Conservation (phyloP, 2,888 invertebrate species). For the Frankliniella fusca region DNA sequence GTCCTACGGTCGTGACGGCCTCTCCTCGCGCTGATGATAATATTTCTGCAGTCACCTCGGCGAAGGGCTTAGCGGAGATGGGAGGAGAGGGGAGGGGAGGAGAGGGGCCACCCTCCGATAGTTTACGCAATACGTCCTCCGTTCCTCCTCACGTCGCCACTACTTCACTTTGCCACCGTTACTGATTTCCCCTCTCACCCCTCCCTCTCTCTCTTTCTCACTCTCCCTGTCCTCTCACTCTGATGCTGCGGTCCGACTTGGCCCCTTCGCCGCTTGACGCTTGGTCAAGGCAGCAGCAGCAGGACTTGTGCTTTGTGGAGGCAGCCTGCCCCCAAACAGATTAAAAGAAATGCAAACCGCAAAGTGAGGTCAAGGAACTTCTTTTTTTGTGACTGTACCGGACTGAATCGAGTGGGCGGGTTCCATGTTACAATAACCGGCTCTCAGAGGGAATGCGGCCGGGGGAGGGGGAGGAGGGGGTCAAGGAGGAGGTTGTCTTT, state of each 20-base stretch:
- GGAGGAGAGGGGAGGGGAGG: too few relatives aligned
- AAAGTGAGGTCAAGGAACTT: too few relatives aligned
- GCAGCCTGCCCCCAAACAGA: too few relatives aligned
- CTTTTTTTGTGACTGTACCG: neutral
- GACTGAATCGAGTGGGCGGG: neutral
- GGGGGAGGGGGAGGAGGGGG: too few relatives aligned
- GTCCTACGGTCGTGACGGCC: neutral
- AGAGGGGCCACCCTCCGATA: neutral
- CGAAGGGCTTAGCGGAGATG: neutral
- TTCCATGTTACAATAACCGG: too few relatives aligned
- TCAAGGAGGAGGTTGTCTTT: too few relatives aligned
- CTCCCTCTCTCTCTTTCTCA: neutral
- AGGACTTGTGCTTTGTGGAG: too few relatives aligned
- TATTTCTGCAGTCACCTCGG: neutral
- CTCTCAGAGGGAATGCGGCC: too few relatives aligned
- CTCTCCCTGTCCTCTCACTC: neutral
- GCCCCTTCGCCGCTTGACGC: neutral
- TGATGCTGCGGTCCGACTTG: neutral
- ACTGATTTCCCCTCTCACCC: neutral
- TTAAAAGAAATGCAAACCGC: too few relatives aligned
- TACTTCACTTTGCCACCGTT: neutral
- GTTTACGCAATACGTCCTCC: neutral
- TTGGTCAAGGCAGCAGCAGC: too few relatives aligned
- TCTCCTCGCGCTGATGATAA: slow-evolving; percentile 2
- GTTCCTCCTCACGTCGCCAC: neutral